Evolutionary conservation across 2,888 invertebrate species (phyloP).

Genomic region (Andrena haemorrhoa): DNA sequence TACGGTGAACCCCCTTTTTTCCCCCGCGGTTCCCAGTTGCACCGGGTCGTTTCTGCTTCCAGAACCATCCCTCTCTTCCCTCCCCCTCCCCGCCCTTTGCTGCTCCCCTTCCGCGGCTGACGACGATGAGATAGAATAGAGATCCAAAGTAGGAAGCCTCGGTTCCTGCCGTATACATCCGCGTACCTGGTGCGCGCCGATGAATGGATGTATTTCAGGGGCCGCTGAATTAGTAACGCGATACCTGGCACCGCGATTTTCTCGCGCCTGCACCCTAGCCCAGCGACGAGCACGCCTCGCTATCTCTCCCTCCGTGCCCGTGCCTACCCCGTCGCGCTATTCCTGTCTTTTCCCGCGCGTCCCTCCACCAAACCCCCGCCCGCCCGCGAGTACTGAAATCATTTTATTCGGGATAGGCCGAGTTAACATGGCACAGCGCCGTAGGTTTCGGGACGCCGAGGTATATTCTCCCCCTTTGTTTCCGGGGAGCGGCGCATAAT

Average conservation of each 20-base stretch:
- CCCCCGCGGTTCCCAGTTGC: slow-evolving; percentile 27
- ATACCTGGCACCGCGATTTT: slow-evolving; percentile 67
- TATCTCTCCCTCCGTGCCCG: neutral
- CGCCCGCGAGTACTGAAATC: slow-evolving; percentile 23
- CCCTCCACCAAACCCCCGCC: neutral
- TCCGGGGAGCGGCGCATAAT: slow-evolving; percentile 48
- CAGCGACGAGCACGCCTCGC: slow-evolving; percentile 4
- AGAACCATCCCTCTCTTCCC: slow-evolving; percentile 22
- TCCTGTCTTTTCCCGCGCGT: neutral
- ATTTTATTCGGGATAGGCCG: slow-evolving; percentile 49
- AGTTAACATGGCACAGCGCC: slow-evolving; percentile 58
- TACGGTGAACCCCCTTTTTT: slow-evolving; percentile 18
- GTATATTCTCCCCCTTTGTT: slow-evolving; percentile 47
- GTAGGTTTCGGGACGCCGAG: slow-evolving; percentile 50
- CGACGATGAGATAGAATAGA: slow-evolving; percentile 52
- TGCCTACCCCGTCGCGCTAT: neutral
- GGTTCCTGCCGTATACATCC: slow-evolving; percentile 65
- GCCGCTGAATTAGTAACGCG: slow-evolving; percentile 77
- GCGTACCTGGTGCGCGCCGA: slow-evolving; percentile 60
- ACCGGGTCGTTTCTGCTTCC: slow-evolving; percentile 55
- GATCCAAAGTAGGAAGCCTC: slow-evolving; percentile 50
- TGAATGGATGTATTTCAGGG: slow-evolving; percentile 77
- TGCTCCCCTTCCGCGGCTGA: slow-evolving; percentile 16
- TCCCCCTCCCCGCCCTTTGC: no score
- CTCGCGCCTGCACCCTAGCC: slow-evolving; percentile 60